Evolutionary conservation across 92 coral and sea anemone genomes (phyloP).

Genomic region (Metridium senile): DNA sequence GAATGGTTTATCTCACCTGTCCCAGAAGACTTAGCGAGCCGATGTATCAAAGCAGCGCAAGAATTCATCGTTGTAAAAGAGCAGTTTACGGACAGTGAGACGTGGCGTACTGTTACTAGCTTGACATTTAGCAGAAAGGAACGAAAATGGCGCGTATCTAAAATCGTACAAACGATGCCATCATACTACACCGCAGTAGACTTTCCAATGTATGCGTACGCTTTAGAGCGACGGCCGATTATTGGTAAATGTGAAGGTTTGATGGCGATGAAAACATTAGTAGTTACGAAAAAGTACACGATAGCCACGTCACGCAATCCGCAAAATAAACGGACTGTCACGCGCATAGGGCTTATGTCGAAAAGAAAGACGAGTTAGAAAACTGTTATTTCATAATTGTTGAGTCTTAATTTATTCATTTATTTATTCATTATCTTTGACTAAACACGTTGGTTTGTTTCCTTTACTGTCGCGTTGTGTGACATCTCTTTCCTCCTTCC

Average conservation of each 20-base stretch:
- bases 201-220: slow-evolving; percentile 43
- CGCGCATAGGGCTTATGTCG: neutral
- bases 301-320: slow-evolving; percentile 29
- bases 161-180: slow-evolving; percentile 52
- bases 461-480: too few relatives aligned
- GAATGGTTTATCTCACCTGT: slow-evolving; percentile 62
- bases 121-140: slow-evolving; percentile 80
- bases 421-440: too few relatives aligned
- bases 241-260: slow-evolving; percentile 23
- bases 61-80: slow-evolving; percentile 79
- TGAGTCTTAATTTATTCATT: too few relatives aligned
- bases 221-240: slow-evolving; percentile 28
- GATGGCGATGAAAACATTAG: neutral
- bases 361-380: too few relatives aligned
- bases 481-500: too few relatives aligned
- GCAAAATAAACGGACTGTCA: slow-evolving; percentile 4
- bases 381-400: neutral
- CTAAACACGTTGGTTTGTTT: too few relatives aligned
- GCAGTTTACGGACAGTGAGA: slow-evolving; percentile 76
- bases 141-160: slow-evolving; percentile 37
- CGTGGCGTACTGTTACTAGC: slow-evolving; percentile 69
- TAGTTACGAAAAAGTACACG: neutral
- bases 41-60: slow-evolving; percentile 73
- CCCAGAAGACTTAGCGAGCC: slow-evolving; percentile 66
- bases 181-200: slow-evolving; percentile 60